Percentiles rank a stretch among this genome's conserved stretches.
phyloP scores from a whole-genome alignment of 2,113 vertebrate species.

The Okapia johnstoni region DNA sequence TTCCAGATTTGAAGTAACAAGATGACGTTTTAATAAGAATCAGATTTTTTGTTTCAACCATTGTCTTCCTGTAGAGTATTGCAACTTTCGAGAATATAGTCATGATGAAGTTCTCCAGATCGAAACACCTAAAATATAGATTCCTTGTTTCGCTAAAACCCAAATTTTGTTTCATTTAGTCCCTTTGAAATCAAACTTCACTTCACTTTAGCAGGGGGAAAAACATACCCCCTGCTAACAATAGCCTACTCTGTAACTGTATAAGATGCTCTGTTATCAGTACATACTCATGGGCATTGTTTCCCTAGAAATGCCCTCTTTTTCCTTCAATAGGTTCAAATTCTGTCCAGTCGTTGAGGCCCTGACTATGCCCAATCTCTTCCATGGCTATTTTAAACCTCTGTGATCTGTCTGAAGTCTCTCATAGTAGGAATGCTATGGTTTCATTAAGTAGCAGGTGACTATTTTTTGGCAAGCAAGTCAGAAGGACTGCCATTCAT shows the following conservation, averaged over 20 bases:
- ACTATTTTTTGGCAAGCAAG: not conserved
- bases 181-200: not conserved
- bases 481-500: not conserved
- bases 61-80: not conserved
- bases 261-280: rapidly evolving
- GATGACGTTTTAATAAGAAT: not conserved
- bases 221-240: not conserved
- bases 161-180: not conserved
- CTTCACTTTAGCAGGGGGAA: not conserved
- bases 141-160: not conserved
- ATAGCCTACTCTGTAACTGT: not conserved
- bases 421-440: rapidly evolving
- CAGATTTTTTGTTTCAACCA: not conserved
- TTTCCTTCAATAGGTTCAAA: not conserved
- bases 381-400: not conserved
- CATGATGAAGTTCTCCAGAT: not conserved
- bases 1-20: not conserved
- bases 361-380: not conserved
- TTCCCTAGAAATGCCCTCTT: not conserved
- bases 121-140: not conserved
- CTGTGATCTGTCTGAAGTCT: not conserved
- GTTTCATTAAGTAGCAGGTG: not conserved
- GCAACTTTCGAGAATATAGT: not conserved
- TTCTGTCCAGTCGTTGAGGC: not conserved
- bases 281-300: not conserved